phyloP scores from a whole-genome alignment of 2,888 invertebrate genomes.

The Dicyrtomina minuta region DNA sequence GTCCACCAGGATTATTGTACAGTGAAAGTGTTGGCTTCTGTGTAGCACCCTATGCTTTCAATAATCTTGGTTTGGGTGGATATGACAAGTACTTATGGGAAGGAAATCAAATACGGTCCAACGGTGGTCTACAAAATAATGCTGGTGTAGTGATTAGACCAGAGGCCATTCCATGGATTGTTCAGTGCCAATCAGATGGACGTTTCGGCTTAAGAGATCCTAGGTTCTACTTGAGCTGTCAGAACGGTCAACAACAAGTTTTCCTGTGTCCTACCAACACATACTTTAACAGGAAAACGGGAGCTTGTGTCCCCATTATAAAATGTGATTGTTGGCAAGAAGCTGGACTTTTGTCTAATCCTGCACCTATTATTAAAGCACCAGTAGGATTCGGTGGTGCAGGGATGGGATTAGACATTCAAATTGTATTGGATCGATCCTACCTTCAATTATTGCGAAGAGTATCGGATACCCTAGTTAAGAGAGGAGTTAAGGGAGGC shows the following conservation, averaged over 20 bases:
- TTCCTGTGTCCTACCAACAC: constrained; percentile 48
- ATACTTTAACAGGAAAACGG: constrained; percentile 41
- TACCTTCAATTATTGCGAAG: constrained; percentile 41
- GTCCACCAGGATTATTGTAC: constrained; percentile 43
- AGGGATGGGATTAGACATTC: constrained; percentile 36
- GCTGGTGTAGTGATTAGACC: constrained; percentile 29
- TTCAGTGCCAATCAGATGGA: constrained; percentile 36
- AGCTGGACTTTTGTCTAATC: constrained; percentile 41
- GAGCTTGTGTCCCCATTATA: constrained; percentile 37
- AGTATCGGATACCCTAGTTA: constrained; percentile 18
- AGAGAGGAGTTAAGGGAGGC: constrained; percentile 27
- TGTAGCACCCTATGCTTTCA: constrained; percentile 44
- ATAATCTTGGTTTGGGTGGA: constrained; percentile 36
- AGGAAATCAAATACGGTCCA: constrained; percentile 24
- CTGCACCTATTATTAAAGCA: constrained; percentile 12
- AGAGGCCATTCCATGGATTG: constrained; percentile 40
- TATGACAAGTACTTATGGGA: constrained; percentile 43
- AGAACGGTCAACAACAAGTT: constrained; percentile 12
- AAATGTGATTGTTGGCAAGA: constrained; percentile 48
- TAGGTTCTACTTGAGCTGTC: constrained; percentile 41
- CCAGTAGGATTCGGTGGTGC: background rate
- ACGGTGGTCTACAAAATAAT: background rate
- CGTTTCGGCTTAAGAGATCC: constrained; percentile 42
- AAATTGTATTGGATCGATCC: constrained; percentile 45
- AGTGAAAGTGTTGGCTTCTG: constrained; percentile 47